phyloP scores from a whole-genome alignment of 2,113 vertebrate species.

The Rhinopomastus cyanomelas region DNA sequence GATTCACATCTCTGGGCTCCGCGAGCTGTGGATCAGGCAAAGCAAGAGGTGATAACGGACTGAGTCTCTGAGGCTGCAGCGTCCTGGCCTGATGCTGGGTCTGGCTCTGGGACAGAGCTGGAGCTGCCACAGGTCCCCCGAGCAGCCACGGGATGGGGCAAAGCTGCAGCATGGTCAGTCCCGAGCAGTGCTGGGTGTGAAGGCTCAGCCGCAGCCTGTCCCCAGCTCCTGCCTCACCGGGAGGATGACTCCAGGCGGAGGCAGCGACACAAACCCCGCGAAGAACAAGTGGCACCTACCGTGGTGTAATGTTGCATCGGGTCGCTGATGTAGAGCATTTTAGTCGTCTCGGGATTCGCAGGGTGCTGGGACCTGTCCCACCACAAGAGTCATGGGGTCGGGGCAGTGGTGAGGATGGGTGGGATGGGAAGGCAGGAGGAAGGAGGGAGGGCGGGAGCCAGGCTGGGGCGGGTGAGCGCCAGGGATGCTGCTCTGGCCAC shows the following conservation, averaged over 20 bases:
- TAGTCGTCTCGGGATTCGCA: conserved; percentile 61
- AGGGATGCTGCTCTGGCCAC: conserved; percentile 37
- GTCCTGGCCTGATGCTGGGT: background rate
- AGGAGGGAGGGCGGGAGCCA: background rate
- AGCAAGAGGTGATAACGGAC: accelerated
- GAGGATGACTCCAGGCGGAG: background rate
- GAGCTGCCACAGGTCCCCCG: background rate
- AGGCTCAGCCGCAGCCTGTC: accelerated
- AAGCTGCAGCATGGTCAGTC: accelerated
- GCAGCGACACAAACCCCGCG: background rate
- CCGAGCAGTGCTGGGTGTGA: background rate
- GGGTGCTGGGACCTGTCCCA: conserved; percentile 41
- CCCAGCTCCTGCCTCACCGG: background rate
- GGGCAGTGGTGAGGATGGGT: background rate
- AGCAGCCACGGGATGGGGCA: background rate
- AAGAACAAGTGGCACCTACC: conserved; percentile 79
- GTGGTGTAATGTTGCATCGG: conserved; percentile 79
- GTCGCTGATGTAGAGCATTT: conserved; percentile 88
- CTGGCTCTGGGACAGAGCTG: accelerated
- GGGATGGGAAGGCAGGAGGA: background rate
- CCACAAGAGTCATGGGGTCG: conserved; percentile 76
- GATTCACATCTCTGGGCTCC: background rate
- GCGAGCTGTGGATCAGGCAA: background rate
- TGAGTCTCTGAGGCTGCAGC: accelerated
- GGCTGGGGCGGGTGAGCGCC: conserved; percentile 9